Evolutionary conservation across 2,797 vertebrate genomes (phyloP).

Genomic region (Hypotaenidia okinawae): DNA sequence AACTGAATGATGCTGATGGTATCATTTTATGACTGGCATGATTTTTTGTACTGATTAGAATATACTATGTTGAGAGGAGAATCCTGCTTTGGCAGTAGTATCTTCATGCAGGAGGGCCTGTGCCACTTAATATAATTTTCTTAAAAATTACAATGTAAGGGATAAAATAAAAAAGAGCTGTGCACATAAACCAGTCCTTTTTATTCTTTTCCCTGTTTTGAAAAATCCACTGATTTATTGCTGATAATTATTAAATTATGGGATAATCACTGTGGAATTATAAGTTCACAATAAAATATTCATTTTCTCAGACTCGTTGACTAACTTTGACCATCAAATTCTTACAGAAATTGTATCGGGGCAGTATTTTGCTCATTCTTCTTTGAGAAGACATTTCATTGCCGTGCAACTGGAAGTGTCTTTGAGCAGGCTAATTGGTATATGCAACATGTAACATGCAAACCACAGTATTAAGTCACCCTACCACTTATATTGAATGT

Average conservation of each 20-base stretch:
- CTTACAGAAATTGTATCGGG: not conserved
- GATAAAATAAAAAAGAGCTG: not conserved
- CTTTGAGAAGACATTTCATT: slow-evolving; percentile 27
- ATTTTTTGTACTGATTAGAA: not conserved
- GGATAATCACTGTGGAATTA: not conserved
- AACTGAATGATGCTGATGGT: not conserved
- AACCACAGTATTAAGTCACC: not conserved
- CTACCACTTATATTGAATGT: not conserved
- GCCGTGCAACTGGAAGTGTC: slow-evolving; percentile 14
- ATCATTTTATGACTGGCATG: not conserved
- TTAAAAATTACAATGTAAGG: not conserved
- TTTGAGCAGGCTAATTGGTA: not conserved
- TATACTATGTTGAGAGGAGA: not conserved
- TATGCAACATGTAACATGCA: not conserved
- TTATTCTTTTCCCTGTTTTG: not conserved
- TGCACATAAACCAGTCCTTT: not conserved
- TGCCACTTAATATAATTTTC: not conserved
- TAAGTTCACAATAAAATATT: not conserved
- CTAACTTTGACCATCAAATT: not conserved
- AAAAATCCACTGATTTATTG: not conserved
- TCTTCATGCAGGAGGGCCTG: not conserved
- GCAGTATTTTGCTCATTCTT: not conserved
- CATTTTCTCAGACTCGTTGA: not conserved
- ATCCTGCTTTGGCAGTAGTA: not conserved
- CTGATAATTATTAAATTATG: not conserved